Percentiles rank a stretch among this genome's conserved stretches.
phyloP scores from a whole-genome alignment of 2,888 invertebrate species.

The Hedya salicella region DNA sequence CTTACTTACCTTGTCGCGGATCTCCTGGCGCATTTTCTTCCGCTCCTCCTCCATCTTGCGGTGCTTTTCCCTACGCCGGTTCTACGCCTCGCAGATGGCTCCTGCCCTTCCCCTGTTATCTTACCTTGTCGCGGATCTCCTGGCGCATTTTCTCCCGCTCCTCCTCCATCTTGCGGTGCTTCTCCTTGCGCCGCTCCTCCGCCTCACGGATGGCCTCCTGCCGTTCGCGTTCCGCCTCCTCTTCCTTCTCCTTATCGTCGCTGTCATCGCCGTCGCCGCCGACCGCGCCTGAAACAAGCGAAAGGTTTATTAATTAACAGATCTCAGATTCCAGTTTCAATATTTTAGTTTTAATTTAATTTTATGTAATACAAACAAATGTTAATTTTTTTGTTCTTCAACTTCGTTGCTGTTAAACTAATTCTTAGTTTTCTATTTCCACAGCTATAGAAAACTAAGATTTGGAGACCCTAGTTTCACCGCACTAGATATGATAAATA shows the following conservation, averaged over 20 bases:
- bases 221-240: conserved; percentile 98
- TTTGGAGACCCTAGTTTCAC: too few species aligned
- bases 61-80: conserved; percentile 99
- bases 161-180: conserved; percentile 99
- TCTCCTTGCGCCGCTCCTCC: conserved; percentile 99
- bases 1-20: conserved; percentile 96
- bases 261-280: conserved; percentile 96
- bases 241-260: conserved; percentile 99
- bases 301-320: neutral
- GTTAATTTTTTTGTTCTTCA: too few species aligned
- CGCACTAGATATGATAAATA: too few species aligned
- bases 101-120: conserved; percentile 48
- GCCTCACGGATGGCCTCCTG: conserved; percentile 99
- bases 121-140: conserved; percentile 99
- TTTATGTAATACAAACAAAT: too few species aligned
- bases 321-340: neutral
- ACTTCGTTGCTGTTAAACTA: too few species aligned
- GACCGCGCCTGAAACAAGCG: conserved; percentile 88
- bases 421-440: too few species aligned
- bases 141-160: conserved; percentile 99
- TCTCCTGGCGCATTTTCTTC: conserved; percentile 99
- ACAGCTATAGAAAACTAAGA: too few species aligned
- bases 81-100: conserved; percentile 61
- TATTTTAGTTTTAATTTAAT: too few species aligned
- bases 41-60: conserved; percentile 99